Conservation (phyloP, 2,888 invertebrate genomes). For the Lepeophtheirus nordmannii region DNA sequence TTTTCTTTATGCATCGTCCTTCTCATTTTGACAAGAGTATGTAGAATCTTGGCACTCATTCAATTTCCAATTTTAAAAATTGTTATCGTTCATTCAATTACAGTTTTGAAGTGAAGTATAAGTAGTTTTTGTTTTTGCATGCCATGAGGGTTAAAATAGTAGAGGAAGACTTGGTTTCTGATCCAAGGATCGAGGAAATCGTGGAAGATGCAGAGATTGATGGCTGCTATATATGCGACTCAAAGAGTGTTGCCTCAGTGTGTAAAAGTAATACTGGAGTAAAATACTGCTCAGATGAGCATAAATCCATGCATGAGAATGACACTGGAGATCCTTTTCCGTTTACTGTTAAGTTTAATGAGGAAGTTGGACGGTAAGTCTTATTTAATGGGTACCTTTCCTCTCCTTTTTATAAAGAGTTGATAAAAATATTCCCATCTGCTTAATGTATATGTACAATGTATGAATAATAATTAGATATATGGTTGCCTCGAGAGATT, state of each 20-base stretch:
- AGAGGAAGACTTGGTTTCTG: neutral
- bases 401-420: neutral
- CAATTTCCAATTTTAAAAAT: conserved; percentile 4
- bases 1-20: neutral
- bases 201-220: neutral
- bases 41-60: neutral
- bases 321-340: neutral
- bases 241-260: neutral
- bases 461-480: neutral
- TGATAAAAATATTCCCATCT: neutral
- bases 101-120: too few species aligned
- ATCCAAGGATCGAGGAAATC: neutral
- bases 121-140: too few species aligned
- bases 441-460: neutral
- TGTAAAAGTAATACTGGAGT: neutral
- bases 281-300: neutral
- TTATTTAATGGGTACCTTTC: neutral
- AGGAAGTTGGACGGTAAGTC: conserved; percentile 1
- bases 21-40: neutral
- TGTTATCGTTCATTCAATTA: too few species aligned
- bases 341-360: neutral
- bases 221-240: neutral
- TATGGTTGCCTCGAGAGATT: conserved; percentile 18
- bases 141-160: conserved; percentile 2
- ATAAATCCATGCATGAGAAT: neutral